A percentile compares a stretch with the other conserved stretches of the same genome.
These are phyloP conservation scores for Caranx ignobilis DNA, from an alignment of 2,113 vertebrate genomes.

Conservation along the genomic window DNA sequence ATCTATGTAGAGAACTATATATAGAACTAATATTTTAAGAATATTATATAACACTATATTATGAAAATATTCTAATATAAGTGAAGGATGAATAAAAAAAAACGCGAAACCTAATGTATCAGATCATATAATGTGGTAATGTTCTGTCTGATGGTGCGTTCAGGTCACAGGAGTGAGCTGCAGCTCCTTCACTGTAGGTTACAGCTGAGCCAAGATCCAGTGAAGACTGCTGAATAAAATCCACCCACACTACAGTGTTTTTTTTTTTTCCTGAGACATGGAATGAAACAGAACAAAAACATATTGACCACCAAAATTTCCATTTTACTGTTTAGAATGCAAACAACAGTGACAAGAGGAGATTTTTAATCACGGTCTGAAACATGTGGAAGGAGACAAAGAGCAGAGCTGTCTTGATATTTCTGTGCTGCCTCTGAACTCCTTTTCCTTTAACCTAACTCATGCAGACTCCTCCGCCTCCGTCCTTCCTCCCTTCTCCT, in stretches of 20 bases:
- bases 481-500: slow-evolving; percentile 1
- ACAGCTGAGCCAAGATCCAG: neutral
- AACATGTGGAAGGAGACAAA: neutral
- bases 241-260: neutral
- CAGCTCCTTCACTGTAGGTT: slow-evolving; percentile 1
- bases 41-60: too few species aligned
- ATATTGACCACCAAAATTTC: neutral
- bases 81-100: neutral
- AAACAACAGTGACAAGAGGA: neutral
- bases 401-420: slow-evolving; percentile 13
- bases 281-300: neutral
- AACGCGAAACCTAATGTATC: neutral
- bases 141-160: neutral
- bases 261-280: slow-evolving; percentile 15
- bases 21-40: too few species aligned
- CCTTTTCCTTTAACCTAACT: slow-evolving; percentile 29
- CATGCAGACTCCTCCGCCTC: slow-evolving; percentile 4
- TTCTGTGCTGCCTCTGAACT: slow-evolving; percentile 9
- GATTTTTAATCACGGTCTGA: neutral
- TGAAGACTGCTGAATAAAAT: slow-evolving; percentile 6
- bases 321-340: neutral
- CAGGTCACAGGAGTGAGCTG: neutral
- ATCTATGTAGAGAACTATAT: too few species aligned
- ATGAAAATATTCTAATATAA: neutral
- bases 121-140: neutral